Evolutionary conservation across 2,888 invertebrate genomes (phyloP).

Genomic region (Embidobia sp.): DNA sequence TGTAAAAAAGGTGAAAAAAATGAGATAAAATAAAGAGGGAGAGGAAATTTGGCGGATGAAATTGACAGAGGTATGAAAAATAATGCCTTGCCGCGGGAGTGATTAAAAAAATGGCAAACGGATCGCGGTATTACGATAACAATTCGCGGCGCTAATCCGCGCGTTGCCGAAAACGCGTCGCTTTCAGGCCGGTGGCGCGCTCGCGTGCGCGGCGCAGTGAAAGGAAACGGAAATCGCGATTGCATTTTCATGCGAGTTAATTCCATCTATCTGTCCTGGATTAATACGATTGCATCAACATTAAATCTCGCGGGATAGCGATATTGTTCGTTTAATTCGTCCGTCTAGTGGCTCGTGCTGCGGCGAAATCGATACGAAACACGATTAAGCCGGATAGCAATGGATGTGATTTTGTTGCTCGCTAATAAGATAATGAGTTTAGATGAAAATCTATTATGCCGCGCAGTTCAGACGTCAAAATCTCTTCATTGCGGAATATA

Average conservation of each 20-base stretch:
- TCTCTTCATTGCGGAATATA: conserved; percentile 55
- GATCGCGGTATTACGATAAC: conserved; percentile 35
- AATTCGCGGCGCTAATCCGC: conserved; percentile 54
- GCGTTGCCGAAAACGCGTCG: conserved; percentile 50
- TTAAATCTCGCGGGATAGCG: conserved; percentile 66
- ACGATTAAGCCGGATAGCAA: conserved; percentile 61
- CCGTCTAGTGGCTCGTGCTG: conserved; percentile 63
- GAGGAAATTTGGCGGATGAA: conserved; percentile 11
- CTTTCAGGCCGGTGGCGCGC: conserved; percentile 31
- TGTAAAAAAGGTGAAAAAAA: not conserved
- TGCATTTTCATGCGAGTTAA: conserved; percentile 66
- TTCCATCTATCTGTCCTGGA: conserved; percentile 66
- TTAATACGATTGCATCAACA: conserved; percentile 66
- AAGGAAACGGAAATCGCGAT: conserved; percentile 65
- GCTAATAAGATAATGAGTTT: conserved; percentile 66
- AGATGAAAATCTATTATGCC: conserved; percentile 63
- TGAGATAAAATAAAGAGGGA: not conserved
- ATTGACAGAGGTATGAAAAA: conserved; percentile 27
- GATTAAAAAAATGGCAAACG: conserved; percentile 41
- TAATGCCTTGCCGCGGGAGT: conserved; percentile 18
- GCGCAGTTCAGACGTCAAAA: conserved; percentile 64
- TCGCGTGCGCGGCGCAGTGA: conserved; percentile 44
- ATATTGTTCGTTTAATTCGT: conserved; percentile 66
- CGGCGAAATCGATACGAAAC: conserved; percentile 65
- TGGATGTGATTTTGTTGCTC: conserved; percentile 65